These are phyloP conservation scores for Drosophila cognata DNA, from an alignment of 2,888 invertebrate species.

Conservation along the genomic window DNA sequence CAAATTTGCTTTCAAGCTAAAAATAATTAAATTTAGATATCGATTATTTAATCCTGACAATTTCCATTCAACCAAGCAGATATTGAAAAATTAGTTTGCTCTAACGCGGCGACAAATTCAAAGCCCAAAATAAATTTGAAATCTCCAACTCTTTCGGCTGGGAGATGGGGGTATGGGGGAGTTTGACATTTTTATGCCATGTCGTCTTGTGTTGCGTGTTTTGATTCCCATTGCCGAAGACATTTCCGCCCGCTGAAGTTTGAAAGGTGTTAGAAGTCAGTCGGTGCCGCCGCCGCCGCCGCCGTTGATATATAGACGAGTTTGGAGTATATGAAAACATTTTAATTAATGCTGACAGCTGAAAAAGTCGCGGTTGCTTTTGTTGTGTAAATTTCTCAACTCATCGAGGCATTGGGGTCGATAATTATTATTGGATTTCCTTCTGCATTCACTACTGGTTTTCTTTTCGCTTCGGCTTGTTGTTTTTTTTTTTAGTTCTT, in stretches of 20 bases:
- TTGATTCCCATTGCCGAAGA: slow-evolving; percentile 63
- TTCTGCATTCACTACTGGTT: slow-evolving; percentile 62
- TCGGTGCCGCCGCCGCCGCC: slow-evolving; percentile 38
- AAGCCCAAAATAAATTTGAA: slow-evolving; percentile 62
- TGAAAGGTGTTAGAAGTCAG: slow-evolving; percentile 66
- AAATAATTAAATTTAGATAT: slow-evolving; percentile 14
- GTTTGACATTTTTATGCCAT: slow-evolving; percentile 72
- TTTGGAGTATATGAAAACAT: slow-evolving; percentile 60
- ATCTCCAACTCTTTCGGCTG: slow-evolving; percentile 45
- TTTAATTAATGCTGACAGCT: slow-evolving; percentile 80
- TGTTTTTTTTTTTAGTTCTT: slow-evolving; percentile 20
- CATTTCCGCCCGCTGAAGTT: slow-evolving; percentile 63
- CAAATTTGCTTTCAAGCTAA: slow-evolving; percentile 7
- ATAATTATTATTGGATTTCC: slow-evolving; percentile 74
- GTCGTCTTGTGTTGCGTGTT: slow-evolving; percentile 62
- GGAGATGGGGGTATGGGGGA: background rate
- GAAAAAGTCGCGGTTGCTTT: slow-evolving; percentile 72
- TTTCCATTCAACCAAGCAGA: slow-evolving; percentile 20
- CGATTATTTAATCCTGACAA: slow-evolving; percentile 21
- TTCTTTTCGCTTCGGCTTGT: slow-evolving; percentile 26
- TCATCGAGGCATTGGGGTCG: slow-evolving; percentile 46
- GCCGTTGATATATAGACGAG: slow-evolving; percentile 57
- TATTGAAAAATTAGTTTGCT: slow-evolving; percentile 42
- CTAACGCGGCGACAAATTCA: slow-evolving; percentile 50
- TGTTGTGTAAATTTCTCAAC: slow-evolving; percentile 14